These are phyloP conservation scores for Trematocara marginatum DNA, from an alignment of 2,113 vertebrate genomes.

Conservation along the genomic window DNA sequence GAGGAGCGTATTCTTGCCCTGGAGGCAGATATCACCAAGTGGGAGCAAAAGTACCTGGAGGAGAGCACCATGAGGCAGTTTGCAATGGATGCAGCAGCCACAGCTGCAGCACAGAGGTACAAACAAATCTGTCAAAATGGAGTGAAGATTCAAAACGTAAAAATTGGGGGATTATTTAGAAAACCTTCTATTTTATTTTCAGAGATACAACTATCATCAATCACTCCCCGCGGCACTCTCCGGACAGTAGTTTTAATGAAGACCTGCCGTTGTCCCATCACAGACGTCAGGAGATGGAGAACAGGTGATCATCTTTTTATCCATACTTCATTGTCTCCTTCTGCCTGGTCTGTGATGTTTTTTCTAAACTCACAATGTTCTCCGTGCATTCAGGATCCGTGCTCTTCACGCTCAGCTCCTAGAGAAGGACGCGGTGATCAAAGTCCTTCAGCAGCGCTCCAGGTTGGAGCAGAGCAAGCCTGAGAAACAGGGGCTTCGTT, in stretches of 20 bases:
- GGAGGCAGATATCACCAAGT: constrained; percentile 97
- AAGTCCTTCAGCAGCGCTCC: constrained; percentile 91
- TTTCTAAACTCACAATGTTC: background rate
- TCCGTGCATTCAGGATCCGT: constrained; percentile 74
- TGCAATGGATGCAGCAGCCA: constrained; percentile 94
- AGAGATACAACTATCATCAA: constrained; percentile 97
- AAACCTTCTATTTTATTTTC: background rate
- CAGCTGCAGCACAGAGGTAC: constrained; percentile 86
- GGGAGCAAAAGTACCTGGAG: constrained; percentile 98
- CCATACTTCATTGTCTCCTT: background rate
- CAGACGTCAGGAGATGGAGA: constrained; percentile 95
- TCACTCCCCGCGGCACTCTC: constrained; percentile 87
- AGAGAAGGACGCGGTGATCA: constrained; percentile 93
- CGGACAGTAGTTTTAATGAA: constrained; percentile 91
- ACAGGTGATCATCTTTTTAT: constrained; percentile 73
- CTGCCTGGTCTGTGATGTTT: background rate
- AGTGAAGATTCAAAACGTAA: background rate
- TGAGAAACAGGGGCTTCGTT: constrained; percentile 77
- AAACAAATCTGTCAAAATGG: background rate
- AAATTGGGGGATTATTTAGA: background rate
- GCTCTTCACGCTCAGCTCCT: constrained; percentile 89
- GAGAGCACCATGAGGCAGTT: constrained; percentile 98
- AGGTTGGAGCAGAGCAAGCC: constrained; percentile 79
- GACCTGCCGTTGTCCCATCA: constrained; percentile 81
- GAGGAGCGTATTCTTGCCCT: constrained; percentile 91